Evolutionary conservation across 1,140 invertebrate species (phyloP).

Genomic region (Akabosia matsudoensis): DNA sequence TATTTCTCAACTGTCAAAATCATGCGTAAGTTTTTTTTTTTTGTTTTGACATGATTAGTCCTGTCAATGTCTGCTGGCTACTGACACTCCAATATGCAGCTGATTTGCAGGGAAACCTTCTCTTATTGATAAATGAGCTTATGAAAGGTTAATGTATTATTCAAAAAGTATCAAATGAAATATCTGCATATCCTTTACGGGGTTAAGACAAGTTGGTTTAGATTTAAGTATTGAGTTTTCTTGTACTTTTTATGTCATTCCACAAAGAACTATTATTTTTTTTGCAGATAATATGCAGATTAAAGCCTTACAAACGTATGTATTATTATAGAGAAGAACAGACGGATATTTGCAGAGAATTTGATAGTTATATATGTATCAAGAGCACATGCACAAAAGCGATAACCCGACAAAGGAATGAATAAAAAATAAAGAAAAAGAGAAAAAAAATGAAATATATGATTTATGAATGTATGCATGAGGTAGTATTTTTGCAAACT

Average conservation of each 20-base stretch:
- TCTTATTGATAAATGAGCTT: background rate
- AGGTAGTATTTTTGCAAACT: background rate
- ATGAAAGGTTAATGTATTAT: background rate
- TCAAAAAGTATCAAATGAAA: background rate
- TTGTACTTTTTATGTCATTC: background rate
- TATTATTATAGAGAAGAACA: background rate
- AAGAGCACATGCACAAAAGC: background rate
- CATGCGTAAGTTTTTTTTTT: no score
- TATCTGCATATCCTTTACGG: no score
- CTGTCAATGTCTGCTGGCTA: no score
- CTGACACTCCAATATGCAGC: no score
- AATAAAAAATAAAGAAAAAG: background rate
- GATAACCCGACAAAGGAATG: constrained; percentile 5
- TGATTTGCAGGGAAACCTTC: no score
- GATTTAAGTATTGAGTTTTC: background rate
- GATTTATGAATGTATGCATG: constrained; percentile 16
- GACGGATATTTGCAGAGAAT: background rate
- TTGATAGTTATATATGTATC: background rate
- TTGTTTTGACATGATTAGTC: no score
- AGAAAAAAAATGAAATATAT: background rate
- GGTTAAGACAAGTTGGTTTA: no score
- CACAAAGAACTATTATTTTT: background rate
- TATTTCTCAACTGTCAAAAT: no score
- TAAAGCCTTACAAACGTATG: background rate
- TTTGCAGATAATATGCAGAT: background rate